Evolutionary conservation across 2,797 vertebrate species (phyloP).

Genomic region (Adelosebastes latens): DNA sequence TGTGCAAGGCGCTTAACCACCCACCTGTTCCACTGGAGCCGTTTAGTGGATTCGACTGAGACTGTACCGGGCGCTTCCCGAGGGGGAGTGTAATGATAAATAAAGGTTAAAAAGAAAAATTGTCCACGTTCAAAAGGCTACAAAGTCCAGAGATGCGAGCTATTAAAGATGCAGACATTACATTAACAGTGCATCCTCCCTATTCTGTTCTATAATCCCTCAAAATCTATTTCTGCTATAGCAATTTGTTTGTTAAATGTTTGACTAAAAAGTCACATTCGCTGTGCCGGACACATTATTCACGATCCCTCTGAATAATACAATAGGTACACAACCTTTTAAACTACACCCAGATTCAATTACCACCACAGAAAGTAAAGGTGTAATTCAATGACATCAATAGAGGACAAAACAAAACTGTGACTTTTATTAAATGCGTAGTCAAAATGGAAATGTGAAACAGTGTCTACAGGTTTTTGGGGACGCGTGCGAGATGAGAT

Average conservation of each 20-base stretch:
- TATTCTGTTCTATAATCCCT: background rate
- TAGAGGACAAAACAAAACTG: background rate
- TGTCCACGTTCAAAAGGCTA: background rate
- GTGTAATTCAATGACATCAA: background rate
- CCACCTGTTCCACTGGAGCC: slow-evolving; percentile 41
- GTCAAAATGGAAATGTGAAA: slow-evolving; percentile 32
- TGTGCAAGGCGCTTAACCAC: slow-evolving; percentile 39
- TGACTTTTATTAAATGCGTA: slow-evolving; percentile 31
- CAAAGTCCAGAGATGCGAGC: background rate
- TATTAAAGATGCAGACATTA: background rate
- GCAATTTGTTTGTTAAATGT: background rate
- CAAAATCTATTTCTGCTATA: background rate
- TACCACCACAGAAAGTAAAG: background rate
- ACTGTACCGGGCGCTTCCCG: slow-evolving; percentile 13
- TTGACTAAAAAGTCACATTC: background rate
- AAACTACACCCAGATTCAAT: background rate
- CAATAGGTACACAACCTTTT: background rate
- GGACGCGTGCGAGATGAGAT: slow-evolving; percentile 1
- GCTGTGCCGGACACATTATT: background rate
- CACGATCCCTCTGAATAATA: background rate
- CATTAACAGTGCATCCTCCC: background rate
- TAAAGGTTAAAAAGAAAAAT: slow-evolving; percentile 44
- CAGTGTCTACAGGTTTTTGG: slow-evolving; percentile 11
- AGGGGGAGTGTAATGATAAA: slow-evolving; percentile 36
- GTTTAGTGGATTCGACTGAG: slow-evolving; percentile 31